Evolutionary conservation across 2,888 invertebrate species (phyloP), one percentile per base, ranked within the genome.

Genomic region (Cryptocephalus moraei): DNA sequence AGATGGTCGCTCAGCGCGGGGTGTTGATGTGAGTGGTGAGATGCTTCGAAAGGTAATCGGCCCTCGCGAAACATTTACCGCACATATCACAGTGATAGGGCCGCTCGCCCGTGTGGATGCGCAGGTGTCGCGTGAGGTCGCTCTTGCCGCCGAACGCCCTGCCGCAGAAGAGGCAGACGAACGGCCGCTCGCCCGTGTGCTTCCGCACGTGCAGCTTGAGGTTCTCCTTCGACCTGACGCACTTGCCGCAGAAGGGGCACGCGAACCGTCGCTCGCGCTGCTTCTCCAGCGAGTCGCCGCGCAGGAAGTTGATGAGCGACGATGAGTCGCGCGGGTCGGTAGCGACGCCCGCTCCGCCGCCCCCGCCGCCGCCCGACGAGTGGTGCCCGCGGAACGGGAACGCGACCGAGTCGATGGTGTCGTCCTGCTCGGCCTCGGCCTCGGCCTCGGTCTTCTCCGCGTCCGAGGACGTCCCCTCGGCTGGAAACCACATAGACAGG

Each of bases 51-150:
- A 91, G 79, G 65, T 91, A 91, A 69, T 91, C 91, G 46, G 91
- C 91, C 44, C 91, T 78, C 31, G 91, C 91, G 71, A 91, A 91
- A 69, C 90, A 90, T 71, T 91, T 91, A 56, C 90, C 91, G 71
- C 91, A 91, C 69, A 90, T 89, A 70, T 91, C 90, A 73, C 91
- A 91, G 68, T 90, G 90, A 71, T 91, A 91, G 33, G 91, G 91
- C 51, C 91, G 75, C 71, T 91, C 91, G 36, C 91, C 91, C 9
- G 91, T 91, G 68, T 91, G 91, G 55, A 91, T 91, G 55, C 91
- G 80, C 54, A 91, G 75, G 68, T 91, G 91, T 32, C 90, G 81
- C 12, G 90, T 91, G 58, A 91, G 73, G 65, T 91, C 90, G 64
- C 88, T 88, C 70, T 91, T 91, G 31, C 90, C 90, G 4, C 91